A percentile compares a stretch with the other conserved stretches of the same genome.
Evolutionary conservation across 1,140 invertebrate genomes (phyloP).

Genomic region (Antheraea pernyi): DNA sequence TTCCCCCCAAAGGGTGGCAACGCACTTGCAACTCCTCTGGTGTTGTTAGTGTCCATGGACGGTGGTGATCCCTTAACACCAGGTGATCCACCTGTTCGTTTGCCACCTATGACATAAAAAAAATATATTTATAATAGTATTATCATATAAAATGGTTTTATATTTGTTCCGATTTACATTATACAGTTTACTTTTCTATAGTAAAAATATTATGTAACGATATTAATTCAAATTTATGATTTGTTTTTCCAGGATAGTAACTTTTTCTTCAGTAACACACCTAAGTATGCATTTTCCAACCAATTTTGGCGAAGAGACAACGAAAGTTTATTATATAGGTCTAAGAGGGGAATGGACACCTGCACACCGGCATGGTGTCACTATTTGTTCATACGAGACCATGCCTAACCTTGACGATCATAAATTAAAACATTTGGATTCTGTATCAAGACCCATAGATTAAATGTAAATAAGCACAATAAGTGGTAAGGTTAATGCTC

Average conservation of each 20-base stretch:
- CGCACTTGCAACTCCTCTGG: no score
- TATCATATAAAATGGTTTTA: no score
- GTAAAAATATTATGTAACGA: no score
- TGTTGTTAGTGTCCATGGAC: no score
- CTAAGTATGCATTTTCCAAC: constrained; percentile 93
- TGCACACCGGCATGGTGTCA: constrained; percentile 91
- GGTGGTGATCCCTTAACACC: no score
- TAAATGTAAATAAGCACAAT: constrained; percentile 20
- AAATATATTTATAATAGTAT: no score
- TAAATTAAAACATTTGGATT: constrained; percentile 85
- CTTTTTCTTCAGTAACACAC: constrained; percentile 82
- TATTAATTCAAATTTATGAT: constrained; percentile 65
- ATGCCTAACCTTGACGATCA: constrained; percentile 92
- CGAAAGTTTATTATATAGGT: constrained; percentile 96
- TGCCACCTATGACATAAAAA: no score
- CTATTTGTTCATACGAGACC: constrained; percentile 94
- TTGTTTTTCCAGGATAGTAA: constrained; percentile 84
- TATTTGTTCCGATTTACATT: no score
- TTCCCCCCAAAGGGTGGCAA: no score
- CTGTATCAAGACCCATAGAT: constrained; percentile 75
- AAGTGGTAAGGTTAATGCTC: no score
- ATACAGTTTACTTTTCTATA: no score
- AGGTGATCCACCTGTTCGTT: no score
- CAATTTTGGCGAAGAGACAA: constrained; percentile 92
- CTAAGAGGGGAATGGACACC: constrained; percentile 95